Evolutionary conservation across 2,797 vertebrate genomes (phyloP).

Genomic region (Thripadectes ignobilis): DNA sequence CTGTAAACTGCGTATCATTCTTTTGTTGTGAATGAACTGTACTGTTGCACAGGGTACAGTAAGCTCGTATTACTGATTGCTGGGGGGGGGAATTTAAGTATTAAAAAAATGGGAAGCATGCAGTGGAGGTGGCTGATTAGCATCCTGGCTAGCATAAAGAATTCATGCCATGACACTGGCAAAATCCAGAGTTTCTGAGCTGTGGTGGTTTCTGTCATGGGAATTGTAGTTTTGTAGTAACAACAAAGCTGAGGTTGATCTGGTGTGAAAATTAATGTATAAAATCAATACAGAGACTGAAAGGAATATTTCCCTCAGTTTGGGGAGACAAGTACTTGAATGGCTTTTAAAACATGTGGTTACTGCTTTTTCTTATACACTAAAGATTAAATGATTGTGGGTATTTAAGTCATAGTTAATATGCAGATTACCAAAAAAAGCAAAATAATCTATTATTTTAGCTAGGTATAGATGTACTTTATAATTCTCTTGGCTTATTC

Average conservation of each 20-base stretch:
- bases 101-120: constrained; percentile 12
- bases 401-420: background rate
- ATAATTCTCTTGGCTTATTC: background rate
- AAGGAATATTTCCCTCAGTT: background rate
- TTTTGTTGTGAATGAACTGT: background rate
- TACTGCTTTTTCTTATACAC: background rate
- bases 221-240: background rate
- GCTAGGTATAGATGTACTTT: background rate
- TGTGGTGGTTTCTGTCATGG: background rate
- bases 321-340: background rate
- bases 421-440: background rate
- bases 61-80: background rate
- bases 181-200: background rate
- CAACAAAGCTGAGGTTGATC: background rate
- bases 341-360: background rate
- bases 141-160: background rate
- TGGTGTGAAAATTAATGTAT: background rate
- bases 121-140: background rate
- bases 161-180: background rate
- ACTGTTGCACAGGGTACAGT: background rate
- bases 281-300: background rate
- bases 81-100: background rate
- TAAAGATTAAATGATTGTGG: background rate
- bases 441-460: background rate
- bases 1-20: background rate